Conservation (phyloP, 2,113 vertebrate genomes). For the Corythoichthys haematopterus region DNA sequence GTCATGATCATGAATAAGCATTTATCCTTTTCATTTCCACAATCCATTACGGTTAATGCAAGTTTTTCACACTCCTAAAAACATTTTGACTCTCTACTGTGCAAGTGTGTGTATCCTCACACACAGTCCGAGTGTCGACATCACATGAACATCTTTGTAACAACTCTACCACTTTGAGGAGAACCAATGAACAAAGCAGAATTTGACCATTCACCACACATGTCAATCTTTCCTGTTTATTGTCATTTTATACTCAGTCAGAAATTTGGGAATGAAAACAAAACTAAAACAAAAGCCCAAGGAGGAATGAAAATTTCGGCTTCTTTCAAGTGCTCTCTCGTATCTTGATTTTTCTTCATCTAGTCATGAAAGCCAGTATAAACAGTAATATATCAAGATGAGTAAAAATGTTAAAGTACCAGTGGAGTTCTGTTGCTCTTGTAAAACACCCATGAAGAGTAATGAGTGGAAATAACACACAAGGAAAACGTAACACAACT, state of each 20-base stretch:
- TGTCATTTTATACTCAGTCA: not conserved
- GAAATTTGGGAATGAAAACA: not conserved
- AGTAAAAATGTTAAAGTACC: constrained; percentile 6
- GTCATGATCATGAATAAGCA: not conserved
- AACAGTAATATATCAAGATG: constrained; percentile 5
- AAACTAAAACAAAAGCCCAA: constrained; percentile 1
- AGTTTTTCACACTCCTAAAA: constrained; percentile 8
- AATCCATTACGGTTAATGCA: constrained; percentile 8
- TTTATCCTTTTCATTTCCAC: constrained; percentile 17
- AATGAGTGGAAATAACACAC: constrained; percentile 23
- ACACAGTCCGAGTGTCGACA: constrained; percentile 3
- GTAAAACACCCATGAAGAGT: constrained; percentile 23
- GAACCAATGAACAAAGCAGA: constrained; percentile 10
- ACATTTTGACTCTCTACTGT: constrained; percentile 39
- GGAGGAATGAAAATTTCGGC: not conserved
- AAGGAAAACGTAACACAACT: not conserved
- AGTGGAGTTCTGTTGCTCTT: constrained; percentile 3
- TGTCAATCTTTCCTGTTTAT: not conserved
- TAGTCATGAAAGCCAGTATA: constrained; percentile 1
- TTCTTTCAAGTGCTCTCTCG: not conserved
- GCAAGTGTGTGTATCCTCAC: not conserved
- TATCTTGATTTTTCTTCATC: constrained; percentile 1
- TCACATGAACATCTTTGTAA: constrained; percentile 23
- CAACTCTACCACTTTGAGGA: constrained; percentile 4
- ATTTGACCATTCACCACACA: constrained; percentile 28